These are phyloP conservation scores for Lutraria lutraria DNA, from an alignment of 2,888 invertebrate species.

Conservation along the genomic window DNA sequence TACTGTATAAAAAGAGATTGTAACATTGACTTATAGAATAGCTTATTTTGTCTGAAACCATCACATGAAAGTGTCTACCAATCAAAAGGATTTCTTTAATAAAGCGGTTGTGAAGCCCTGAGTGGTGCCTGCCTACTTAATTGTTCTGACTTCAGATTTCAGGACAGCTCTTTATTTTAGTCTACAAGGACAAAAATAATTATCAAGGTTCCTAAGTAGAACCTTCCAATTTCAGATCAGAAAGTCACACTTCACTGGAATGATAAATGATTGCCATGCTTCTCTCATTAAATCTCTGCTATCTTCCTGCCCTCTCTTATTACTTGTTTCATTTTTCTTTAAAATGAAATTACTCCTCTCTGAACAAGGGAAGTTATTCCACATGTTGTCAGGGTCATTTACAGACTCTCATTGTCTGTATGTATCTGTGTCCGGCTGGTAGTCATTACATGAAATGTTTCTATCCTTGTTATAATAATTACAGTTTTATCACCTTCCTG, in stretches of 20 bases:
- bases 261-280: neutral
- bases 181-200: no score
- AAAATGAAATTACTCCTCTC: neutral
- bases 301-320: neutral
- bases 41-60: no score
- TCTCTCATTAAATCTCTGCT: neutral
- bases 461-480: constrained; percentile 42
- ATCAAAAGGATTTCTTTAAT: no score
- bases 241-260: neutral
- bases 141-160: no score
- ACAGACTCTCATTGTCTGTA: constrained; percentile 9
- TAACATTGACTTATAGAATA: no score
- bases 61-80: no score
- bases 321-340: neutral
- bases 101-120: no score
- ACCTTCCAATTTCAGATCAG: no score
- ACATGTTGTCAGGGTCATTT: constrained; percentile 26
- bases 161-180: no score
- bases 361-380: constrained; percentile 5
- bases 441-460: constrained; percentile 35
- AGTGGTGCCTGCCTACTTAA: no score
- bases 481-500: constrained; percentile 33
- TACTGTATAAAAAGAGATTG: no score
- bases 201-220: no score
- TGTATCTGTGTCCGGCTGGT: constrained; percentile 20